phyloP scores from a whole-genome alignment of 2,113 vertebrate species.

The Danionella cerebrum region DNA sequence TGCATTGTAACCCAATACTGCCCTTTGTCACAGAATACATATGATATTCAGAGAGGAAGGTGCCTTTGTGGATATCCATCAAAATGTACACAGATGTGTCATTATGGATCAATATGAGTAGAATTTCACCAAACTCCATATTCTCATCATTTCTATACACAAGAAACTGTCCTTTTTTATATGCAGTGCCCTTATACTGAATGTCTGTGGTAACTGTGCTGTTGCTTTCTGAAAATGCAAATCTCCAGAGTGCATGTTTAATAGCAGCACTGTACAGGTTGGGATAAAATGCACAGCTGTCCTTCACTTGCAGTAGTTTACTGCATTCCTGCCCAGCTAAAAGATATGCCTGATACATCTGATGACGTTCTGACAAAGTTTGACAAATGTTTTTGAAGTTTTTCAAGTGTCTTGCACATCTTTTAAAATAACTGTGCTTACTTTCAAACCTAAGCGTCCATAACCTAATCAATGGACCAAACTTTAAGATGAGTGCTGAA shows the following conservation, averaged over 20 bases:
- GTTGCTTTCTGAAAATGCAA: background rate
- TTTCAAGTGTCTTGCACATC: slow-evolving; percentile 42
- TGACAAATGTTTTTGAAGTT: no score
- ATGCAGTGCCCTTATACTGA: slow-evolving; percentile 30
- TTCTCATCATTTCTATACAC: background rate
- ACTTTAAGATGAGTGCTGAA: background rate
- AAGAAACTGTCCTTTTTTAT: slow-evolving; percentile 34
- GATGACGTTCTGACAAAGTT: slow-evolving; percentile 30
- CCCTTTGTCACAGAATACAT: no score
- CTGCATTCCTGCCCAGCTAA: slow-evolving; percentile 27
- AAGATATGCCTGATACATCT: slow-evolving; percentile 45
- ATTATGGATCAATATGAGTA: slow-evolving; percentile 38
- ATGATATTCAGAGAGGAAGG: no score
- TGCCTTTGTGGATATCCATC: no score
- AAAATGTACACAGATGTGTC: background rate
- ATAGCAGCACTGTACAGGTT: background rate
- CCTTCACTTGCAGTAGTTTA: background rate
- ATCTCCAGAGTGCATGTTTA: slow-evolving; percentile 36
- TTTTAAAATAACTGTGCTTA: slow-evolving; percentile 31
- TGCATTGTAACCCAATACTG: slow-evolving; percentile 10
- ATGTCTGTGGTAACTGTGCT: background rate
- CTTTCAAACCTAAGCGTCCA: slow-evolving; percentile 31
- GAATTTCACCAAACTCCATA: slow-evolving; percentile 39
- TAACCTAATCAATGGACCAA: background rate
- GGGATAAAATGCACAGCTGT: no score